Percentiles rank a stretch among this genome's conserved stretches.
phyloP scores from a whole-genome alignment of 2,888 invertebrate genomes.

The Drosophila helvetica region DNA sequence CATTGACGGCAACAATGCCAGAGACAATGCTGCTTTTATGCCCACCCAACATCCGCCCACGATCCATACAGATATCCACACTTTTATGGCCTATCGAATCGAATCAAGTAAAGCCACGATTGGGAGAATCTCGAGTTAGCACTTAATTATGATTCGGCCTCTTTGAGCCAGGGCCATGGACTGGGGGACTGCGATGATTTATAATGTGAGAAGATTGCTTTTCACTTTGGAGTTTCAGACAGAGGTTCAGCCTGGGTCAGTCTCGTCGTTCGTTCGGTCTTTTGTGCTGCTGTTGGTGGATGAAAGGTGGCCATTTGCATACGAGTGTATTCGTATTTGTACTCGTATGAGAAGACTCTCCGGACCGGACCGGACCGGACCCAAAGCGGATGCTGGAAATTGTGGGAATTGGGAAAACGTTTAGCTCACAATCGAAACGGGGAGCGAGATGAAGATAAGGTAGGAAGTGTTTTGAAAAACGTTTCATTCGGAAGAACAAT shows the following conservation, averaged over 20 bases:
- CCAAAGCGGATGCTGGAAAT: conserved; percentile 42
- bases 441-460: conserved; percentile 12
- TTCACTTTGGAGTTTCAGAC: conserved; percentile 23
- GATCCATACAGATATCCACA: conserved; percentile 8
- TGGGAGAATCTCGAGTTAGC: conserved; percentile 48
- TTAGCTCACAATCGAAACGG: conserved; percentile 14
- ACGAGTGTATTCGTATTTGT: background rate
- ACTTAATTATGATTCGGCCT: conserved; percentile 52
- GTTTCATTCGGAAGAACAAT: conserved; percentile 9
- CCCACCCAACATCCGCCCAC: conserved; percentile 25
- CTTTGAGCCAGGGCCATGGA: conserved; percentile 29
- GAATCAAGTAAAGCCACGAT: conserved; percentile 61
- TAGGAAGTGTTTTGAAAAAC: background rate
- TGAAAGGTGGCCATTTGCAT: conserved; percentile 45
- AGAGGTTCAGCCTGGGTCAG: conserved; percentile 39
- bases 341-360: conserved; percentile 6
- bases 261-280: background rate
- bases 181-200: conserved; percentile 30
- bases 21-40: conserved; percentile 1
- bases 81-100: conserved; percentile 47
- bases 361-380: background rate
- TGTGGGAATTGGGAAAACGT: conserved; percentile 43
- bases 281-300: conserved; percentile 16
- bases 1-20: conserved; percentile 52
- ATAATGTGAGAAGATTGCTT: conserved; percentile 32